These are phyloP conservation scores for Pelobates fuscus DNA, from an alignment of 2,113 vertebrate genomes.

Conservation along the genomic window DNA sequence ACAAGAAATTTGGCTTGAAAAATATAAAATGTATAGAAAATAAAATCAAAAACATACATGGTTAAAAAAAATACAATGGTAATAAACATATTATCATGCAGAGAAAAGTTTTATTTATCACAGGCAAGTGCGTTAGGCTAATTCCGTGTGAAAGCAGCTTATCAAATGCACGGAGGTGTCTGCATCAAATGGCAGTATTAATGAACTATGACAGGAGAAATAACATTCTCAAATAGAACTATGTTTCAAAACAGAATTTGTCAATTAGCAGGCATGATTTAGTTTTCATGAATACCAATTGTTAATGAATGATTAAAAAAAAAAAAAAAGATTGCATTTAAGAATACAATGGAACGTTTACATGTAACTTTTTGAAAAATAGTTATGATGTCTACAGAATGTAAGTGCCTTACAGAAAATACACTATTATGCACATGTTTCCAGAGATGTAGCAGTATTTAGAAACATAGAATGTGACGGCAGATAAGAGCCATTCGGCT, in stretches of 20 bases:
- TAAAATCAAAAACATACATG: slow-evolving; percentile 5
- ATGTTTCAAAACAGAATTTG: slow-evolving; percentile 7
- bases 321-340: too few relatives aligned
- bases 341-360: too few relatives aligned
- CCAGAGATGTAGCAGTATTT: too few relatives aligned
- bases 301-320: not conserved
- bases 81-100: slow-evolving; percentile 36
- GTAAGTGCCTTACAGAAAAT: too few relatives aligned
- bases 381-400: too few relatives aligned
- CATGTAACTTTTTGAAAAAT: not conserved
- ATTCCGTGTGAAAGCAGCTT: slow-evolving; percentile 35
- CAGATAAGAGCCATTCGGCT: too few relatives aligned
- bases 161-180: slow-evolving; percentile 38
- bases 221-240: slow-evolving; percentile 10
- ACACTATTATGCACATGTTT: too few relatives aligned
- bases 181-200: slow-evolving; percentile 16
- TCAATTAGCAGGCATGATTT: slow-evolving; percentile 28
- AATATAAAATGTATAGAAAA: too few relatives aligned
- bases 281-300: not conserved
- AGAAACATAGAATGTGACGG: too few relatives aligned
- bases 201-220: slow-evolving; percentile 10
- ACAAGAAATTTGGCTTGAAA: too few relatives aligned
- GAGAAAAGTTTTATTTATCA: slow-evolving; percentile 37
- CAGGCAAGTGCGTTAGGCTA: slow-evolving; percentile 8
- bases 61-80: too few relatives aligned